Conservation (phyloP, 2,797 vertebrate species). For the Anabas testudineus region DNA sequence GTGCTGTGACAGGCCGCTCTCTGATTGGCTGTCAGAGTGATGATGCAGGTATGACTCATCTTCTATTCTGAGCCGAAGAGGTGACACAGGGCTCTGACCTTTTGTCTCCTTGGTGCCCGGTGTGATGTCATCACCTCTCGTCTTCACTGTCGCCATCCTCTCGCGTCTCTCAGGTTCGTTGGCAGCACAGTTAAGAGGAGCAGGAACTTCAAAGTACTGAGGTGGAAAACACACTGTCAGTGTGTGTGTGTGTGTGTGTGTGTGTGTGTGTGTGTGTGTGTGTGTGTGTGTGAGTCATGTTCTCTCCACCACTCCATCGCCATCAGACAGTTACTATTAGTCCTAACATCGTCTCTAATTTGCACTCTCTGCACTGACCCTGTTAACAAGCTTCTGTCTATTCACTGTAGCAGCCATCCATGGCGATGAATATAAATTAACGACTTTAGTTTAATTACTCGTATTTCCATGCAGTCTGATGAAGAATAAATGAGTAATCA, state of each 20-base stretch:
- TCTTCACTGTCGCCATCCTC: slow-evolving; percentile 19
- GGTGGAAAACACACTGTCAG: slow-evolving; percentile 2
- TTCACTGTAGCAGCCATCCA: slow-evolving; percentile 30
- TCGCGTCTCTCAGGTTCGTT: neutral
- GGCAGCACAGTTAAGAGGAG: slow-evolving; percentile 4
- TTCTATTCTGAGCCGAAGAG: slow-evolving; percentile 68
- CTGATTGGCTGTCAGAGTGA: slow-evolving; percentile 47
- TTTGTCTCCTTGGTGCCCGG: slow-evolving; percentile 71
- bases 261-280: neutral
- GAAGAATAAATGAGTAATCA: neutral
- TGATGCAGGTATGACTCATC: slow-evolving; percentile 77
- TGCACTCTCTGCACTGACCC: neutral
- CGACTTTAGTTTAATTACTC: slow-evolving; percentile 36
- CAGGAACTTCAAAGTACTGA: neutral
- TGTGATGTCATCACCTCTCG: slow-evolving; percentile 54
- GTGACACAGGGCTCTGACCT: slow-evolving; percentile 63
- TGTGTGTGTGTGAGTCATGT: slow-evolving; percentile 1
- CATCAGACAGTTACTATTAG: slow-evolving; percentile 16
- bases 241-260: neutral
- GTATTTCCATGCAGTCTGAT: slow-evolving; percentile 13
- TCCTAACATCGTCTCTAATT: neutral
- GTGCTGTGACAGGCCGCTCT: slow-evolving; percentile 5
- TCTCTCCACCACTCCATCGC: slow-evolving; percentile 1
- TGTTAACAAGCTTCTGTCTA: slow-evolving; percentile 23
- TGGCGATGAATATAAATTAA: slow-evolving; percentile 53